Evolutionary conservation across 1,140 invertebrate species (phyloP).

Genomic region (Papilio helenus): DNA sequence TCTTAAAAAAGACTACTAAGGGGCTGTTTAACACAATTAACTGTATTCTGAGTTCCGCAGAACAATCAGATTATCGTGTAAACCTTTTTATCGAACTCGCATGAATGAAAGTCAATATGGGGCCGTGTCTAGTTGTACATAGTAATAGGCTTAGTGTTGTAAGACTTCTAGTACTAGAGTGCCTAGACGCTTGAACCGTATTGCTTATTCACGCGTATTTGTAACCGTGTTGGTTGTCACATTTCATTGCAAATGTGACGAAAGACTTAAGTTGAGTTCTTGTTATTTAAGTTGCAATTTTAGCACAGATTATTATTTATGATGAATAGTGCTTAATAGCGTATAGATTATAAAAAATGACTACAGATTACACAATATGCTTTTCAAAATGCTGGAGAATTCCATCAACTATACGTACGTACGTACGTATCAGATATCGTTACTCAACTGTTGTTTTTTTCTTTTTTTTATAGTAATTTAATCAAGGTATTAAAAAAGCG

Average conservation of each 20-base stretch:
- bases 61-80: neutral
- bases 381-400: too few relatives aligned
- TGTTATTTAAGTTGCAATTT: neutral
- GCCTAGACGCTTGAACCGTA: slow-evolving; percentile 48
- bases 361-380: too few relatives aligned
- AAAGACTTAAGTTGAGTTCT: neutral
- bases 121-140: slow-evolving; percentile 45
- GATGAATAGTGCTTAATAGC: too few relatives aligned
- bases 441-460: neutral
- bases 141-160: slow-evolving; percentile 60
- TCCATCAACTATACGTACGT: too few relatives aligned
- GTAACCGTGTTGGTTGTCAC: slow-evolving; percentile 28
- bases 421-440: neutral
- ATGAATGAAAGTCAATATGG: slow-evolving; percentile 48
- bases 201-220: slow-evolving; percentile 56
- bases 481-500: neutral
- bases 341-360: too few relatives aligned
- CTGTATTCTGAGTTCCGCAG: too few relatives aligned
- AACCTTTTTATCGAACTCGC: neutral
- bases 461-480: neutral
- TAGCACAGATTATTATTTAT: neutral
- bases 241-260: slow-evolving; percentile 40
- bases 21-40: too few relatives aligned
- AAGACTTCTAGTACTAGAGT: slow-evolving; percentile 60
- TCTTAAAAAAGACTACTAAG: too few relatives aligned